A percentile compares a stretch with the other conserved stretches of the same genome.
Evolutionary conservation across 2,888 invertebrate species (phyloP).

Genomic region (Sinohyriopsis cumingii): DNA sequence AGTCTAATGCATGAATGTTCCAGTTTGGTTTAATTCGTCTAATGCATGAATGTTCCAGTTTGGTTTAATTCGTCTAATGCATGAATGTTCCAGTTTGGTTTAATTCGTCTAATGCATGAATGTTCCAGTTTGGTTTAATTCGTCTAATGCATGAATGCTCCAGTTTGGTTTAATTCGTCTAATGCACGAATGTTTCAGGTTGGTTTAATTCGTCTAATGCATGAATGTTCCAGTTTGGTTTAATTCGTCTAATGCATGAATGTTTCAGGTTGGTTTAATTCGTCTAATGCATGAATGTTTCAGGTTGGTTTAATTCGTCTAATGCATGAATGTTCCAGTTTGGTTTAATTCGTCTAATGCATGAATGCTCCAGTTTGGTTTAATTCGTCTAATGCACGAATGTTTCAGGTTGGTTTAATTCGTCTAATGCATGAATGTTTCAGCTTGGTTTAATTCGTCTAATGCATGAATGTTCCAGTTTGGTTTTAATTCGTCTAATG

Average conservation of each 20-base stretch:
- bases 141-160: neutral
- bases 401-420: no score
- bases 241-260: slow-evolving; percentile 29
- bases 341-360: no score
- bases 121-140: no score
- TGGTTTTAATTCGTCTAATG: no score
- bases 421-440: neutral
- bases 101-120: slow-evolving; percentile 29
- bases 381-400: slow-evolving; percentile 28
- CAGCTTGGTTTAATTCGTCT: slow-evolving; percentile 51
- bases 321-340: no score
- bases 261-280: no score
- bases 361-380: slow-evolving; percentile 38
- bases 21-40: slow-evolving; percentile 51
- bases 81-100: slow-evolving; percentile 38
- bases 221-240: slow-evolving; percentile 38
- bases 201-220: no score
- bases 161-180: slow-evolving; percentile 51
- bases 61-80: no score
- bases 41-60: no score
- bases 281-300: neutral
- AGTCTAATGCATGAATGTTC: neutral
- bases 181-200: no score
- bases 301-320: slow-evolving; percentile 51
- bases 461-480: no score